Conservation (phyloP, 2,113 vertebrate genomes). For the Meriones unguiculatus region DNA sequence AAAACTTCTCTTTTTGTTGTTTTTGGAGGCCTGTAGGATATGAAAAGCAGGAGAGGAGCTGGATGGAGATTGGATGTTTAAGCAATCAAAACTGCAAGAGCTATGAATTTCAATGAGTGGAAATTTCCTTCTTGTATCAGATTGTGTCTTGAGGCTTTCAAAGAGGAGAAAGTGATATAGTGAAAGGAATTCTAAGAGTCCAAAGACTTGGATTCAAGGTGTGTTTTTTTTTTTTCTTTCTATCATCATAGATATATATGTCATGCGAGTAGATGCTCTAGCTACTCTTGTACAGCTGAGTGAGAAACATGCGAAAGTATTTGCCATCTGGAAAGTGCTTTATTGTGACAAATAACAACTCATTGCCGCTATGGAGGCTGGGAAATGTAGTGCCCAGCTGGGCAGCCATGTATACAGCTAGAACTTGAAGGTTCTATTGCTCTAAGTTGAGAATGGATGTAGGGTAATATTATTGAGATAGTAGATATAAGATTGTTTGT, state of each 20-base stretch:
- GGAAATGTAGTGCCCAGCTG: constrained; percentile 38
- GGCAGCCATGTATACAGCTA: neutral
- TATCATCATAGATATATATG: neutral
- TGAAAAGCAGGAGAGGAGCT: constrained; percentile 18
- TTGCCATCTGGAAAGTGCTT: neutral
- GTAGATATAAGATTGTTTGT: neutral
- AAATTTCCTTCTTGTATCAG: neutral
- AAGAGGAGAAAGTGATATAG: neutral
- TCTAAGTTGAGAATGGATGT: neutral
- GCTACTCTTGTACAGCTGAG: neutral
- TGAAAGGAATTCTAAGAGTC: constrained; percentile 21
- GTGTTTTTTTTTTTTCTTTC: neutral
- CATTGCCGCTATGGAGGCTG: constrained; percentile 26
- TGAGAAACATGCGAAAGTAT: constrained; percentile 4
- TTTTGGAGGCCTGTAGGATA: neutral
- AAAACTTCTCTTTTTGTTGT: constrained; percentile 8
- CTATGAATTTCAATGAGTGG: neutral
- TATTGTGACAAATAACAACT: neutral
- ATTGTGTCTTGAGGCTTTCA: neutral
- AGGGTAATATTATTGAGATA: constrained; percentile 1
- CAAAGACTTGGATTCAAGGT: neutral
- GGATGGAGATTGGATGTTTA: neutral
- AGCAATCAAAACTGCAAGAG: constrained; percentile 7
- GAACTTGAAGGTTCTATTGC: neutral
- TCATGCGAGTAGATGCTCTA: neutral